A percentile compares a stretch with the other conserved stretches of the same genome.
Conservation (phyloP, 2,113 vertebrate species). For the Cheirogaleus medius region DNA sequence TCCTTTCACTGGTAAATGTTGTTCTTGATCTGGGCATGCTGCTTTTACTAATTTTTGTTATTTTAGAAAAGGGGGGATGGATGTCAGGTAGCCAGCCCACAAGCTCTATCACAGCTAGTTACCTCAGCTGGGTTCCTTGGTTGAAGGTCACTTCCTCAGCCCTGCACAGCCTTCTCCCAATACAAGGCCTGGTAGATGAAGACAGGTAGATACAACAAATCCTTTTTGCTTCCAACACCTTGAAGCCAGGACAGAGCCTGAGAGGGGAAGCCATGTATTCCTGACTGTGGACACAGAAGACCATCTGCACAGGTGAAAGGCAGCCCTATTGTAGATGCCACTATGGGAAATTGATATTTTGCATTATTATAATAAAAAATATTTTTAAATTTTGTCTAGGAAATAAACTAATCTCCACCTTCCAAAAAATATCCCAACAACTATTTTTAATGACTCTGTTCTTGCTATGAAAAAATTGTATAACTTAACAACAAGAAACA, state of each 20-base stretch:
- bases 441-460: constrained; percentile 44
- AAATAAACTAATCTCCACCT: constrained; percentile 30
- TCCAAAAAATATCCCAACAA: constrained; percentile 9
- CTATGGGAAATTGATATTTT: neutral
- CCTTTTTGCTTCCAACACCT: neutral
- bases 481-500: constrained; percentile 24
- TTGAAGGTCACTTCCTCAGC: neutral
- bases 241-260: neutral
- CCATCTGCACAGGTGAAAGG: neutral
- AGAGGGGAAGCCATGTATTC: neutral
- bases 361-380: neutral
- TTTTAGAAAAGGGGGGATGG: neutral
- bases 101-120: neutral
- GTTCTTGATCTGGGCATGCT: neutral
- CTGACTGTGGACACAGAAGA: neutral
- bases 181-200: neutral
- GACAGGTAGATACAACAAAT: neutral
- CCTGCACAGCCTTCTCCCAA: neutral
- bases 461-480: constrained; percentile 14
- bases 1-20: neutral
- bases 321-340: neutral
- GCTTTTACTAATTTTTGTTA: neutral
- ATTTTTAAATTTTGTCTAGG: neutral
- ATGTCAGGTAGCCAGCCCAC: neutral
- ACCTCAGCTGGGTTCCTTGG: neutral